These are phyloP conservation scores for Caenorhabditis doughertyi DNA, from an alignment of 2,888 invertebrate species.

Conservation along the genomic window DNA sequence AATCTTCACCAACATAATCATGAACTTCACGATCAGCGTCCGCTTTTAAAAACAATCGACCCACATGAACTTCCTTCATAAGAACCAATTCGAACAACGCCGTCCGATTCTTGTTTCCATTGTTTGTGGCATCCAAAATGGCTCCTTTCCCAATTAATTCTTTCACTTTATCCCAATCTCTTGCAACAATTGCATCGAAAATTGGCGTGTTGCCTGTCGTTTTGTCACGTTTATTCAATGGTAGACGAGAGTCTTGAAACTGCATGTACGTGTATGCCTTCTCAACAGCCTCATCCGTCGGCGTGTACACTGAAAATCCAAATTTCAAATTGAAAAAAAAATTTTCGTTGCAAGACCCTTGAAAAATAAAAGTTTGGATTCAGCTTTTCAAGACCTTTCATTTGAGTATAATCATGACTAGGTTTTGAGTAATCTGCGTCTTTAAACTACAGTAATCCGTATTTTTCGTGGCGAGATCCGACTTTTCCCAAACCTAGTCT, in stretches of 20 bases:
- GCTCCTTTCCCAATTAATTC: not conserved
- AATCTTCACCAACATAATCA: not conserved
- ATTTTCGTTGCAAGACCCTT: no score
- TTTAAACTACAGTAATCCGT: no score
- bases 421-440: no score
- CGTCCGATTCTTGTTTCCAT: not conserved
- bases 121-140: not conserved
- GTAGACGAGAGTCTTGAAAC: conserved; percentile 9
- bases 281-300: not conserved
- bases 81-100: not conserved
- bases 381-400: no score
- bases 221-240: not conserved
- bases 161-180: not conserved
- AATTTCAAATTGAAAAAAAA: no score
- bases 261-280: not conserved
- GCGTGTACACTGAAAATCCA: not conserved
- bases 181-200: not conserved
- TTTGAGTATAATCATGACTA: no score
- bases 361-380: no score
- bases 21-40: not conserved
- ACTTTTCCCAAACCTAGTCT: no score
- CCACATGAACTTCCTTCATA: not conserved
- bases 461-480: no score
- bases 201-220: not conserved
- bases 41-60: not conserved